Percentiles rank a stretch among this genome's conserved stretches.
These are phyloP conservation scores for Acinonyx jubatus DNA, from an alignment of 2,113 vertebrate species.

Conservation along the genomic window DNA sequence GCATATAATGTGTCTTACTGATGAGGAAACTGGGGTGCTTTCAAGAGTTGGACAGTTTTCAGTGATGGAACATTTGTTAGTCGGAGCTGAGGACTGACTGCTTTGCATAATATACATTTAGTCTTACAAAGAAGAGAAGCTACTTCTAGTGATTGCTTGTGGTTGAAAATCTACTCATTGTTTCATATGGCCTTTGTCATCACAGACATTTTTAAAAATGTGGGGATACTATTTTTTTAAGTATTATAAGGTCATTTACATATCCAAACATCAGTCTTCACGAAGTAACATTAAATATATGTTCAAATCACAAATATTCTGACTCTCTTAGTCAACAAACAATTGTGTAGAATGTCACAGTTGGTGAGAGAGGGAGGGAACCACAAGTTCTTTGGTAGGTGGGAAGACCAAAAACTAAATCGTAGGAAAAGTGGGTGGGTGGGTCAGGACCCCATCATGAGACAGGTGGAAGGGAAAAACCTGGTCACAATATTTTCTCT, in stretches of 20 bases:
- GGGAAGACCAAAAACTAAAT: too few relatives aligned
- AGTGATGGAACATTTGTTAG: neutral
- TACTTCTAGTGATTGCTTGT: neutral
- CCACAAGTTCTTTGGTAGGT: too few relatives aligned
- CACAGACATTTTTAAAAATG: neutral
- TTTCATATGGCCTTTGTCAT: neutral
- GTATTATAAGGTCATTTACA: neutral
- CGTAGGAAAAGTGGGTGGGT: too few relatives aligned
- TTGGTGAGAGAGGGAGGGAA: too few relatives aligned
- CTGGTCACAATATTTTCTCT: too few relatives aligned
- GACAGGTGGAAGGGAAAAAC: too few relatives aligned
- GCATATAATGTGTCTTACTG: neutral
- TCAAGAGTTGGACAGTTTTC: neutral
- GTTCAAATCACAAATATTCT: neutral
- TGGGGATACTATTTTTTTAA: neutral
- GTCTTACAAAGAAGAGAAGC: neutral
- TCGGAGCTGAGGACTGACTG: neutral
- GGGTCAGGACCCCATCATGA: too few relatives aligned
- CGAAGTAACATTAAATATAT: neutral
- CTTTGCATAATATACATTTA: neutral
- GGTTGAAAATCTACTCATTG: neutral
- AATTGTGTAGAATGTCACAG: too few relatives aligned
- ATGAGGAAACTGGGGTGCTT: neutral
- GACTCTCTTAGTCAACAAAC: neutral
- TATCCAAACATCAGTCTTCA: neutral